Base-by-base conservation (phyloP, 2,888 invertebrate species). In the Dioctria linearis region DNA sequence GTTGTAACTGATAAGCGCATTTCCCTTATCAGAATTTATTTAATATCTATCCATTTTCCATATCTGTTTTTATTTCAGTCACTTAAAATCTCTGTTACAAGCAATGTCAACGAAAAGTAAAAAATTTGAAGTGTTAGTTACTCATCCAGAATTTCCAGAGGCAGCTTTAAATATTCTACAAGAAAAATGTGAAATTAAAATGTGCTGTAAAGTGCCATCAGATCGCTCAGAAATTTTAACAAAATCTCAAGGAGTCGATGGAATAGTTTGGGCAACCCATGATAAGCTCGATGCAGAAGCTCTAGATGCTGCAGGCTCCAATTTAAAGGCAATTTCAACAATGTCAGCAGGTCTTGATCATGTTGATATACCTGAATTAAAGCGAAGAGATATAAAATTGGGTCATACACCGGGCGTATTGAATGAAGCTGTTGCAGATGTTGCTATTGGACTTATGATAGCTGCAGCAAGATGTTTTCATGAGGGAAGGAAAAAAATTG, bases 291-390 rank as follows among this genome's bases (percentile, higher is more conserved):
- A 89, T 82, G 87, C 85, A 4, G 88, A 88, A 81, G 84, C 85
- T 0, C 69, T 89, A 61, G 86, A 89, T 84, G 86, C 86, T 0
- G 88, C 87, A 5, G 89, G 96, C 4, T 90, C 93, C 0, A 90
- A 92, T 75, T 87, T 97, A 76, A 95, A 94, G 88, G 92, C 93
- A 0, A 90, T 98, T 3, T 93, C 94, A 0, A 93, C 96, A 0
- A 94, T 95, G 93, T 95, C 97, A 0, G 96, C 96, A 0, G 98
- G 98, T 8, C 92, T 93, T 83, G 96, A 98, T 86, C 95, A 95
- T 84, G 92, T 98, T 13, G 95, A 97, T 86, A 84, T 95, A 0
- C 88, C 89, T 0, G 95, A 93, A 86, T 88, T 97, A 51, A 93
- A 93, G 86, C 90, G 90, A 79, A 91, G 94, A 61, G 93, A 93